Evolutionary conservation across 2,113 vertebrate genomes (phyloP).

Genomic region (Brachirus orientalis): DNA sequence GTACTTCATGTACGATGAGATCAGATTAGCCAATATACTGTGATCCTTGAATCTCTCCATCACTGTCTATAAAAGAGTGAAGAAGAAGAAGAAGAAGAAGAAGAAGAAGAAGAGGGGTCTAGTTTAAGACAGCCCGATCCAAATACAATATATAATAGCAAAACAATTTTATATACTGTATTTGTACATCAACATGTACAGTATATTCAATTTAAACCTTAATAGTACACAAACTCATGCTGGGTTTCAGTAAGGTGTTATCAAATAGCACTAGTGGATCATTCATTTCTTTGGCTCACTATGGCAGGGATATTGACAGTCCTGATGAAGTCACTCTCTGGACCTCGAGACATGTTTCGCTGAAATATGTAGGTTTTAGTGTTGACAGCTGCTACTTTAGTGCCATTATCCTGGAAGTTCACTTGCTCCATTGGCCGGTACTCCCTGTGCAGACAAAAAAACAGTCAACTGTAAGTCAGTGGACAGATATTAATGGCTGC

Average conservation of each 20-base stretch:
- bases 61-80: conserved; percentile 78
- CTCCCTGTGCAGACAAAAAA: conserved; percentile 82
- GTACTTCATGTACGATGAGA: conserved; percentile 74
- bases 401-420: conserved; percentile 88
- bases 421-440: conserved; percentile 87
- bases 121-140: neutral
- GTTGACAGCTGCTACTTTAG: conserved; percentile 89
- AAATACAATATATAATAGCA: neutral
- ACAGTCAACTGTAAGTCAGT: neutral
- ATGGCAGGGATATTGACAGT: conserved; percentile 92
- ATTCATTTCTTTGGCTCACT: conserved; percentile 80
- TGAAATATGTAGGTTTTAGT: conserved; percentile 92
- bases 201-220: neutral
- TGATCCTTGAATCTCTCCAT: conserved; percentile 81
- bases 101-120: neutral
- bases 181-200: too few species aligned
- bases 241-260: neutral
- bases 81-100: neutral
- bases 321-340: conserved; percentile 89
- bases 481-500: too few species aligned
- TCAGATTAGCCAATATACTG: accelerated
- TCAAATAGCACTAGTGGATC: neutral
- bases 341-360: conserved; percentile 86
- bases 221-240: neutral
- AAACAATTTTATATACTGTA: too few species aligned